Evolutionary conservation across 2,797 vertebrate genomes (phyloP).

Genomic region (Neosilurus hyrtlii): DNA sequence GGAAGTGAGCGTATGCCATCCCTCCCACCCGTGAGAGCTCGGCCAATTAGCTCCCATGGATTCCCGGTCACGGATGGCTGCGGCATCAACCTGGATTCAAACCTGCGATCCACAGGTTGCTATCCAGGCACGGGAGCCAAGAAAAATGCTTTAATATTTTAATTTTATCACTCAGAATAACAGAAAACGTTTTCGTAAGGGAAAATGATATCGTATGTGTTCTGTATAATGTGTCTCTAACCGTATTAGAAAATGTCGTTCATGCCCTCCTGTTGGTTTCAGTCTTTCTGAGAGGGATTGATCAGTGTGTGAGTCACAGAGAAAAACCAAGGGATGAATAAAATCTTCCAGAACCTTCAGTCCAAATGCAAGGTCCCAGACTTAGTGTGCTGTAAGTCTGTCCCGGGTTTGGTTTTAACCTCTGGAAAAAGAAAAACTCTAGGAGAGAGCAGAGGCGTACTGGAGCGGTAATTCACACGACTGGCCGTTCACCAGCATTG

Average conservation of each 20-base stretch:
- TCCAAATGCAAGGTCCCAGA: constrained; percentile 20
- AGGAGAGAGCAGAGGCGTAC: constrained; percentile 9
- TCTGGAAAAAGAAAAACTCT: neutral
- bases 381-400: neutral
- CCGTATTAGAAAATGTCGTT: constrained; percentile 24
- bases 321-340: neutral
- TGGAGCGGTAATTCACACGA: constrained; percentile 27
- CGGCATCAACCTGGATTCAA: too few species aligned
- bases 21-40: too few species aligned
- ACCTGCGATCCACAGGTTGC: too few species aligned
- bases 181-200: too few species aligned
- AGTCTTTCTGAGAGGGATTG: neutral
- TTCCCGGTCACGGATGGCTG: too few species aligned
- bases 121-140: too few species aligned
- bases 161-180: too few species aligned
- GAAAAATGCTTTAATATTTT: too few species aligned
- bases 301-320: neutral
- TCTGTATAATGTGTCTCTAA: too few species aligned
- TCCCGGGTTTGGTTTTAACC: neutral
- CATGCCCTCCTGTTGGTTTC: constrained; percentile 35
- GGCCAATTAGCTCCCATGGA: too few species aligned
- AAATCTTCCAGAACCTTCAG: neutral
- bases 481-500: constrained; percentile 25
- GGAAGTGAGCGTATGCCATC: too few species aligned
- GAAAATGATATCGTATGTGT: too few species aligned